Percentiles rank a stretch among this genome's conserved stretches.
phyloP scores from a whole-genome alignment of 2,888 invertebrate genomes.

The Phaonia tiefii region DNA sequence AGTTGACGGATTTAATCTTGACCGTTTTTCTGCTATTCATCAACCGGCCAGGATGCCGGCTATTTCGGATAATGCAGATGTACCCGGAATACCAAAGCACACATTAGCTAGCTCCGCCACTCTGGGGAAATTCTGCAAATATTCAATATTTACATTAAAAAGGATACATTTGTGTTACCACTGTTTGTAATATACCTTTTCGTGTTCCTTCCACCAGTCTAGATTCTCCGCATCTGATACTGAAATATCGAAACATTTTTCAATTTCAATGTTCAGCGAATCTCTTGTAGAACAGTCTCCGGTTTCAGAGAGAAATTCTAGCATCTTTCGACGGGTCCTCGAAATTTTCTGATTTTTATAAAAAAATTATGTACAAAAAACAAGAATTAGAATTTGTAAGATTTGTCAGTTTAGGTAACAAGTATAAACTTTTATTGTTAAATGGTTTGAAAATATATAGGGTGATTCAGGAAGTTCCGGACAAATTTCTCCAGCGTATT shows the following conservation, averaged over 20 bases:
- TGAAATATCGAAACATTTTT: too few species aligned
- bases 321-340: not conserved
- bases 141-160: not conserved
- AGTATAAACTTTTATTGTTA: too few species aligned
- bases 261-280: not conserved
- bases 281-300: not conserved
- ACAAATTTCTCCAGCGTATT: too few species aligned
- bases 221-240: not conserved
- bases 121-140: not conserved
- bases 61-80: constrained; percentile 15
- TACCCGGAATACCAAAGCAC: constrained; percentile 14
- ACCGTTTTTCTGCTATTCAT: constrained; percentile 12
- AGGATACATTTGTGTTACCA: not conserved
- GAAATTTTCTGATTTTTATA: not conserved
- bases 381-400: too few species aligned
- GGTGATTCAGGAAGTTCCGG: too few species aligned
- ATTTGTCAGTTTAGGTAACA: too few species aligned
- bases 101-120: not conserved
- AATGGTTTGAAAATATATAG: too few species aligned
- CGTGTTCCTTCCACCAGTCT: not conserved
- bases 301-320: not conserved
- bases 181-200: not conserved
- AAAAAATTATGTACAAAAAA: too few species aligned
- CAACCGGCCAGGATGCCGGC: constrained; percentile 10
- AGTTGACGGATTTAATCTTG: constrained; percentile 11